Percentiles rank a stretch among this genome's conserved stretches.
Conservation (phyloP, 2,113 vertebrate species). For the Eudyptes chrysolophus region DNA sequence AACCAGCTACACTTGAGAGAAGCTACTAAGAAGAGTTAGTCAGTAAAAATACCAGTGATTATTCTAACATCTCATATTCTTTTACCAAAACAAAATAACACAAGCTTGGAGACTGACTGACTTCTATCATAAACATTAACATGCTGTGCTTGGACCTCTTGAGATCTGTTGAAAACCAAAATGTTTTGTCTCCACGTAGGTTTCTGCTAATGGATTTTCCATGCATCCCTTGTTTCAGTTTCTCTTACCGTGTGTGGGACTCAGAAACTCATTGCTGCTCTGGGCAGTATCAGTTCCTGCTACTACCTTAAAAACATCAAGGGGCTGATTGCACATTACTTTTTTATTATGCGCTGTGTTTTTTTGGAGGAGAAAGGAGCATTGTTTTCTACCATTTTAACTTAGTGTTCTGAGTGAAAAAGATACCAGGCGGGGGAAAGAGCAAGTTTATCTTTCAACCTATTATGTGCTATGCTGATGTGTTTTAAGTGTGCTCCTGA, state of each 20-base stretch:
- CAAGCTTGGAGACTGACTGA: constrained; percentile 29
- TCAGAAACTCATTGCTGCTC: constrained; percentile 37
- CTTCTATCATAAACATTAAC: constrained; percentile 50
- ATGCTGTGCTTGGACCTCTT: constrained; percentile 29
- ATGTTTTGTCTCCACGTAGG: constrained; percentile 37
- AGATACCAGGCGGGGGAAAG: neutral
- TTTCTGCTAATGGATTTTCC: constrained; percentile 61
- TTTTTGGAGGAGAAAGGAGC: constrained; percentile 18
- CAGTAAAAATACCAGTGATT: constrained; percentile 44
- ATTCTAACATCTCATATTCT: constrained; percentile 50
- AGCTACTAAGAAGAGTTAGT: constrained; percentile 16
- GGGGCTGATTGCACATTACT: neutral
- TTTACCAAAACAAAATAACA: constrained; percentile 56
- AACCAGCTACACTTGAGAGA: constrained; percentile 27
- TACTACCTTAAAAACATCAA: constrained; percentile 20
- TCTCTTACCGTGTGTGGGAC: neutral
- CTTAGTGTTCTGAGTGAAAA: neutral
- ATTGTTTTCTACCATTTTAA: neutral
- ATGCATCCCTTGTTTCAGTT: constrained; percentile 33
- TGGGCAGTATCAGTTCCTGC: constrained; percentile 50
- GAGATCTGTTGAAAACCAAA: constrained; percentile 26
- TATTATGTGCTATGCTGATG: neutral
- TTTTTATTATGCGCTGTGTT: neutral
- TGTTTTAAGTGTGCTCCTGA: neutral
- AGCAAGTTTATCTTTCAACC: neutral